These are phyloP conservation scores for Fabriciana adippe DNA, from an alignment of 2,888 invertebrate species.

Conservation along the genomic window DNA sequence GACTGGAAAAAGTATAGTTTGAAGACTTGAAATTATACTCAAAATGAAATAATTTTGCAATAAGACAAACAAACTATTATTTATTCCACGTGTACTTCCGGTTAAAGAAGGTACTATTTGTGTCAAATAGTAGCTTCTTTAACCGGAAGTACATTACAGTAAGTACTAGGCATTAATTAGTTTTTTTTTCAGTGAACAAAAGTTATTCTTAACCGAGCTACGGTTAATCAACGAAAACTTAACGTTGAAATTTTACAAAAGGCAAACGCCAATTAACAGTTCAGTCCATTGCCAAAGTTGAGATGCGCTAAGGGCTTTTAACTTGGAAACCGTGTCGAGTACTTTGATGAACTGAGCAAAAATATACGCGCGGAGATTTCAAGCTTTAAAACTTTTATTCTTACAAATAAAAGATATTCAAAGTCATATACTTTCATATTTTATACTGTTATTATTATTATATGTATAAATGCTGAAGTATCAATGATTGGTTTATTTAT, in stretches of 20 bases:
- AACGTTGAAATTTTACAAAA: slow-evolving; percentile 16
- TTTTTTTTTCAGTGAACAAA: not conserved
- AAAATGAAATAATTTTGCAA: too few relatives aligned
- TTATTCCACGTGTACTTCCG: too few relatives aligned
- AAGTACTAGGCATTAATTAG: not conserved
- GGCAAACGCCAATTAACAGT: slow-evolving; percentile 23
- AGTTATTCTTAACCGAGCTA: not conserved
- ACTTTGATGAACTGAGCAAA: slow-evolving; percentile 2
- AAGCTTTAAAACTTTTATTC: not conserved
- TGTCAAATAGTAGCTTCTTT: too few relatives aligned
- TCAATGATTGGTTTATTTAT: too few relatives aligned
- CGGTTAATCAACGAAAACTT: slow-evolving; percentile 4
- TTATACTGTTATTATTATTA: too few relatives aligned
- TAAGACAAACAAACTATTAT: too few relatives aligned
- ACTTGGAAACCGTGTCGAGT: slow-evolving; percentile 23
- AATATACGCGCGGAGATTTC: not conserved
- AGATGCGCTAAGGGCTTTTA: slow-evolving; percentile 19
- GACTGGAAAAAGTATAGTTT: too few relatives aligned
- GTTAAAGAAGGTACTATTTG: too few relatives aligned
- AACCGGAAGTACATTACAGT: too few relatives aligned
- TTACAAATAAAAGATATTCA: not conserved
- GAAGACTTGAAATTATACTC: too few relatives aligned
- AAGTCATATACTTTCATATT: not conserved
- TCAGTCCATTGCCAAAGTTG: slow-evolving; percentile 21
- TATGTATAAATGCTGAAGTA: too few relatives aligned